phyloP scores from a whole-genome alignment of 2,888 invertebrate genomes.

The Yponomeuta plumbellus region DNA sequence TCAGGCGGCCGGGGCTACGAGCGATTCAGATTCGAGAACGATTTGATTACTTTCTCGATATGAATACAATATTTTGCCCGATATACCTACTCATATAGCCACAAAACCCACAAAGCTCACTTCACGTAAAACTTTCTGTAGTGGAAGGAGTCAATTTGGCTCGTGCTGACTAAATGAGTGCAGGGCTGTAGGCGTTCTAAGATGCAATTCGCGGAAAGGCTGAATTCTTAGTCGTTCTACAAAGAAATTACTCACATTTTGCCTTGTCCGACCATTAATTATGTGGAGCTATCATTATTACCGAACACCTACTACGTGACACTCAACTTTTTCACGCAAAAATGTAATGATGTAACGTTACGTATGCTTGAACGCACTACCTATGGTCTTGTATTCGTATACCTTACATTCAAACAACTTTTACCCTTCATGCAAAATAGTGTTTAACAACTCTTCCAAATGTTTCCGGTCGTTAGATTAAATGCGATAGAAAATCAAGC shows the following conservation, averaged over 20 bases:
- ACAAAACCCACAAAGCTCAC: background rate
- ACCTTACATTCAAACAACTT: too few species aligned
- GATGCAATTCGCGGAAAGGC: background rate
- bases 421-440: too few species aligned
- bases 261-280: background rate
- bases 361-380: too few species aligned
- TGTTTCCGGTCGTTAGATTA: too few species aligned
- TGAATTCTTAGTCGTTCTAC: background rate
- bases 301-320: background rate
- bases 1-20: too few species aligned
- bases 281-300: background rate
- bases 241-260: conserved; percentile 1
- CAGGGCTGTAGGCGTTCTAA: background rate
- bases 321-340: background rate
- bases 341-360: too few species aligned
- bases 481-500: too few species aligned
- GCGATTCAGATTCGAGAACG: too few species aligned
- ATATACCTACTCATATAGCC: background rate
- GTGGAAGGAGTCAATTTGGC: conserved; percentile 44
- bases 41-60: too few species aligned
- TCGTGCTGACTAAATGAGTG: conserved; percentile 45
- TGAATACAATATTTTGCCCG: too few species aligned
- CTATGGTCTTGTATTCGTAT: too few species aligned
- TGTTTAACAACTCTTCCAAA: too few species aligned
- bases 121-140: conserved; percentile 41